A percentile compares a stretch with the other conserved stretches of the same genome.
Evolutionary conservation across 1,140 invertebrate species (phyloP).

Genomic region (Geopemphigus sp.): DNA sequence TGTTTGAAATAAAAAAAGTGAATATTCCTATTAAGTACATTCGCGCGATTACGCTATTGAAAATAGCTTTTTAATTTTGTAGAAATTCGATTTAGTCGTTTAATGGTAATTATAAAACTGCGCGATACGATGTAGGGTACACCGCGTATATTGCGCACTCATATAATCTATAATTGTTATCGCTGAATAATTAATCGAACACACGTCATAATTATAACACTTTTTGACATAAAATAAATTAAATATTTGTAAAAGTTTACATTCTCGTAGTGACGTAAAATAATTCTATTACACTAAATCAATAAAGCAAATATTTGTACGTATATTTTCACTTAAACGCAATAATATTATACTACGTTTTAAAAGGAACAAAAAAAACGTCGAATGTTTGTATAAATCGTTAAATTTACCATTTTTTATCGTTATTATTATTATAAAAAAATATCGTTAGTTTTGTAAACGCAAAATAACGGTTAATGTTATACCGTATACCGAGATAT

Average conservation of each 20-base stretch:
- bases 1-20: too few relatives aligned
- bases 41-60: too few relatives aligned
- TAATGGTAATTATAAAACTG: background rate
- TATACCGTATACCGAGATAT: background rate
- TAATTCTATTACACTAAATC: conserved; percentile 23
- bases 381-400: conserved; percentile 19
- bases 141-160: too few relatives aligned
- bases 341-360: background rate
- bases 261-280: background rate
- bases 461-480: conserved; percentile 6
- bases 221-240: conserved; percentile 15
- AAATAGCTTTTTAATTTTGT: too few relatives aligned
- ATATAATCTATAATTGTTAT: conserved; percentile 1
- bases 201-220: background rate
- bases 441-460: conserved; percentile 3
- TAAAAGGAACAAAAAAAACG: conserved; percentile 1
- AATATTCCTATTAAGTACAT: too few relatives aligned
- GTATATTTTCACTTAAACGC: background rate
- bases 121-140: too few relatives aligned
- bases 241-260: conserved; percentile 1
- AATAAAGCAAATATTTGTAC: conserved; percentile 18
- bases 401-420: conserved; percentile 12
- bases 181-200: conserved; percentile 14
- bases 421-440: background rate
- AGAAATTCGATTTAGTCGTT: too few relatives aligned